Evolutionary conservation across 1,140 invertebrate species (phyloP).

Genomic region (Drosophila gunungcola): DNA sequence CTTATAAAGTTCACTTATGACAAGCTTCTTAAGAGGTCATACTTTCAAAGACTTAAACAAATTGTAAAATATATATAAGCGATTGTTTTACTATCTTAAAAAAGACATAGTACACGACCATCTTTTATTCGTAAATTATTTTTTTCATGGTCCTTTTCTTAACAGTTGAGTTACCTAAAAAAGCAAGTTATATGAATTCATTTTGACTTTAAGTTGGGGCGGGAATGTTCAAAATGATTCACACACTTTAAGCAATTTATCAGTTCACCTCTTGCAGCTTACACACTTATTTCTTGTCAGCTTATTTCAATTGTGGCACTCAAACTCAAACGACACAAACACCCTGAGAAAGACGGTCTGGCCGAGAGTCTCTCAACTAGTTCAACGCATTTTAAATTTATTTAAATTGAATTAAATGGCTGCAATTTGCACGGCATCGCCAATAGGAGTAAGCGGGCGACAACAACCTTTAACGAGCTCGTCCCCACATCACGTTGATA

Average conservation of each 20-base stretch:
- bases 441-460: slow-evolving; percentile 46
- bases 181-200: no score
- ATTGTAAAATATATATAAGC: no score
- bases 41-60: no score
- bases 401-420: slow-evolving; percentile 83
- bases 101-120: no score
- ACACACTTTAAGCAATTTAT: slow-evolving; percentile 9
- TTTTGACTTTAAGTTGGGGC: background rate
- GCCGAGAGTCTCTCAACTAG: slow-evolving; percentile 44
- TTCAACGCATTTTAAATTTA: slow-evolving; percentile 80
- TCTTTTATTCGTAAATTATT: no score
- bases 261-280: slow-evolving; percentile 1
- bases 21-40: no score
- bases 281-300: slow-evolving; percentile 6
- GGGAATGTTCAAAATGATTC: slow-evolving; percentile 21
- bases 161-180: no score
- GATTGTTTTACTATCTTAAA: no score
- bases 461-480: slow-evolving; percentile 44
- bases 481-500: slow-evolving; percentile 49
- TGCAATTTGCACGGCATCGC: slow-evolving; percentile 73
- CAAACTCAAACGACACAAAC: slow-evolving; percentile 35
- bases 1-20: no score
- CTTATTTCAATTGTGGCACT: slow-evolving; percentile 37
- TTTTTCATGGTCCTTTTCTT: background rate
- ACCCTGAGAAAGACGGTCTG: slow-evolving; percentile 8